A percentile compares a stretch with the other conserved stretches of the same genome.
Evolutionary conservation across 2,888 invertebrate genomes (phyloP).

Genomic region (Cylindroiulus punctatus): DNA sequence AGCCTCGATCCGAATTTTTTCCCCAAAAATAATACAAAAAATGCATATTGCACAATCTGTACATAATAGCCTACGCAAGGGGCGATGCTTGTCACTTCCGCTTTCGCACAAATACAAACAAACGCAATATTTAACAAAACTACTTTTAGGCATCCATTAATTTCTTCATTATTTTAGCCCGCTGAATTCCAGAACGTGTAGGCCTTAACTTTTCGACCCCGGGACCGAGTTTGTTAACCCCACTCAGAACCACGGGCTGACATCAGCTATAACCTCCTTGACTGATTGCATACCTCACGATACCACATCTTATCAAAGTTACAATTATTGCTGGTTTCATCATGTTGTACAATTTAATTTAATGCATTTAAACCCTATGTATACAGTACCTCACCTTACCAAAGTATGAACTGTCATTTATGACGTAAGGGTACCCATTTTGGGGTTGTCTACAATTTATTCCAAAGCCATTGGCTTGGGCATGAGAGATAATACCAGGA

Average conservation of each 20-base stretch:
- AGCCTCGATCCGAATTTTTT: conserved; percentile 25
- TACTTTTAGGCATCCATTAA: not conserved
- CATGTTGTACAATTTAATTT: not conserved
- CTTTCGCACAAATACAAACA: conserved; percentile 3
- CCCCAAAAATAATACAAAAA: not conserved
- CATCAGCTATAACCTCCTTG: conserved; percentile 25
- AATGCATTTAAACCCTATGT: too few relatives aligned
- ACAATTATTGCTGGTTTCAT: conserved; percentile 7
- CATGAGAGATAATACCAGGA: too few relatives aligned
- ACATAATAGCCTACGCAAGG: conserved; percentile 31
- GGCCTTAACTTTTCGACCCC: conserved; percentile 17
- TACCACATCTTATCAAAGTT: not conserved
- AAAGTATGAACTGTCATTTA: too few relatives aligned
- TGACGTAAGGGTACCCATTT: too few relatives aligned
- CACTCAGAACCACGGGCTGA: not conserved
- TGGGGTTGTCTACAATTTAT: too few relatives aligned
- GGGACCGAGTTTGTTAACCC: conserved; percentile 36
- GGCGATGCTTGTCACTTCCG: not conserved
- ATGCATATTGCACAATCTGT: not conserved
- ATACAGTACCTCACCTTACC: too few relatives aligned
- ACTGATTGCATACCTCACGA: not conserved
- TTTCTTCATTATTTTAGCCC: conserved; percentile 7
- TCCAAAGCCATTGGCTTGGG: too few relatives aligned
- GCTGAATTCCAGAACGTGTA: not conserved
- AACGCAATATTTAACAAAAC: conserved; percentile 6